A percentile compares a stretch with the other conserved stretches of the same genome.
Evolutionary conservation across 2,888 invertebrate species (phyloP).

Genomic region (Ecdyonurus torrentis): DNA sequence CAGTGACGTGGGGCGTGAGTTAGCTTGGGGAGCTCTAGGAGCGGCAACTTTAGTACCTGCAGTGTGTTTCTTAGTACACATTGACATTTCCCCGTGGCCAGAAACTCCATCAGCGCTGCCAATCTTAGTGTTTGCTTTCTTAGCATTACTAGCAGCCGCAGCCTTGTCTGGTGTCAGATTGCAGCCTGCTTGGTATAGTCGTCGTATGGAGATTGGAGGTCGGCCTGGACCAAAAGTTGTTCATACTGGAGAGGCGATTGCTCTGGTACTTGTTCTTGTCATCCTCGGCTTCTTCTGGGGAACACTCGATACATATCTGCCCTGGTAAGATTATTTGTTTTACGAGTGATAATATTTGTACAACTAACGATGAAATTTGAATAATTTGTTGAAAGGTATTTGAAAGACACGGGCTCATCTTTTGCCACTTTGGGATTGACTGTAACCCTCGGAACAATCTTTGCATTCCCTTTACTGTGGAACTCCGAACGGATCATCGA

Average conservation of each 20-base stretch:
- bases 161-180: background rate
- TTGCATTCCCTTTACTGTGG: conserved; percentile 51
- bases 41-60: background rate
- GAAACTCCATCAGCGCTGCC: conserved; percentile 4
- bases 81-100: conserved; percentile 10
- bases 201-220: background rate
- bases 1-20: conserved; percentile 57
- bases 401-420: conserved; percentile 36
- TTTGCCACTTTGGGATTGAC: conserved; percentile 45
- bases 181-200: background rate
- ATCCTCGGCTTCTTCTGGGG: conserved; percentile 64
- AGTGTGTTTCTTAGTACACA: conserved; percentile 6
- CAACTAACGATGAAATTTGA: background rate
- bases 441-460: conserved; percentile 47
- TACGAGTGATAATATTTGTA: background rate
- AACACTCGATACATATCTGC: conserved; percentile 58
- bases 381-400: conserved; percentile 37
- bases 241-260: conserved; percentile 42
- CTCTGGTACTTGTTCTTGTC: conserved; percentile 47
- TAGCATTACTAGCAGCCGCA: conserved; percentile 2
- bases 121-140: conserved; percentile 3
- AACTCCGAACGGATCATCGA: conserved; percentile 70
- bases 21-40: conserved; percentile 58
- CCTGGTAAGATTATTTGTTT: conserved; percentile 34
- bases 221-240: background rate